Conservation (phyloP, 2,113 vertebrate genomes). For the Hydropotes inermis region DNA sequence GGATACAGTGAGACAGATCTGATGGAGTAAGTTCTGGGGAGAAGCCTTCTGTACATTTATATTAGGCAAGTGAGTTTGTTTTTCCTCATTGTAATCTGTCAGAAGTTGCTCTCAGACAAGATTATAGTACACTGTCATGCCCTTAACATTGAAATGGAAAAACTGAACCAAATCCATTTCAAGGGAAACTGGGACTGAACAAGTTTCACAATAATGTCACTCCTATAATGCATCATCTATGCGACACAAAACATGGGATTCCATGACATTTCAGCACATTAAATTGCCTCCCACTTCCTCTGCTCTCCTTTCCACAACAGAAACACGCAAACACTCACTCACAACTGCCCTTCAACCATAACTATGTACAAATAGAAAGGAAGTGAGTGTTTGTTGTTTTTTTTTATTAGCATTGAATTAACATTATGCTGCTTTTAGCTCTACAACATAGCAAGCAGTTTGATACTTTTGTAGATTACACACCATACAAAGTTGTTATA, state of each 20-base stretch:
- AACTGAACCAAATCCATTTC: background rate
- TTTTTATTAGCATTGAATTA: background rate
- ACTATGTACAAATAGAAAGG: background rate
- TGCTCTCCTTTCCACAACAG: background rate
- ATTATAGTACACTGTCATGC: background rate
- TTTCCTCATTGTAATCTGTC: background rate
- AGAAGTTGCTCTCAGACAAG: background rate
- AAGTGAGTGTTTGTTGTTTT: background rate
- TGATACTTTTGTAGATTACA: background rate
- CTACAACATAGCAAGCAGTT: background rate
- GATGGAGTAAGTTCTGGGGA: background rate
- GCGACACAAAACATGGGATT: background rate
- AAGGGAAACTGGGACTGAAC: background rate
- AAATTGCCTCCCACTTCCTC: background rate
- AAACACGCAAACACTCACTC: background rate
- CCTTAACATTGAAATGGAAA: background rate
- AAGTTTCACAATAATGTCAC: background rate
- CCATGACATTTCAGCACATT: background rate
- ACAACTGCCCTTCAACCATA: background rate
- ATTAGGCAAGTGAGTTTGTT: background rate
- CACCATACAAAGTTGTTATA: background rate
- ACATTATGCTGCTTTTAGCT: background rate
- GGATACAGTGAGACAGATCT: background rate
- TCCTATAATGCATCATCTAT: background rate
- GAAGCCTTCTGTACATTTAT: background rate